Conservation (phyloP, 2,888 invertebrate genomes). For the Antitype chi region DNA sequence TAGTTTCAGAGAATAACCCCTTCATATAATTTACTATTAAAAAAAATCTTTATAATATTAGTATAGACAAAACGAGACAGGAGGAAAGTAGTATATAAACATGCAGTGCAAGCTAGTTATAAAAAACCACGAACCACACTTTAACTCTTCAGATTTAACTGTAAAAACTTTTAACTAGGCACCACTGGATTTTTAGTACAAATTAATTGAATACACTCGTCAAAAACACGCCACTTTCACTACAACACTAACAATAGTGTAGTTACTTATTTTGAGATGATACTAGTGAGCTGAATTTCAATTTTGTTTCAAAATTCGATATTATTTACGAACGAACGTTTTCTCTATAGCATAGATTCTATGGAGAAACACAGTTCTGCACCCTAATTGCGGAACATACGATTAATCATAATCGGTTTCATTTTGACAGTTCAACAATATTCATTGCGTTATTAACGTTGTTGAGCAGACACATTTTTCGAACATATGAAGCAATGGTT, state of each 20-base stretch:
- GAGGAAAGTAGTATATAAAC: not conserved
- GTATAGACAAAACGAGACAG: not conserved
- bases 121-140: not conserved
- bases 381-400: too few relatives aligned
- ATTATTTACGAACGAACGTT: not conserved
- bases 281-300: slow-evolving; percentile 10
- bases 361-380: not conserved
- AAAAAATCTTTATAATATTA: too few relatives aligned
- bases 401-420: too few relatives aligned
- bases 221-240: not conserved
- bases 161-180: slow-evolving; percentile 28
- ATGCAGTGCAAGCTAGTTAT: not conserved
- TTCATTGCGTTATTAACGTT: too few relatives aligned
- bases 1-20: too few relatives aligned
- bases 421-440: too few relatives aligned
- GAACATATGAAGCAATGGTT: too few relatives aligned
- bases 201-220: slow-evolving; percentile 9
- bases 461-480: too few relatives aligned
- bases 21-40: too few relatives aligned
- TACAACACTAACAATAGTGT: not conserved
- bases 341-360: not conserved
- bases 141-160: slow-evolving; percentile 8
- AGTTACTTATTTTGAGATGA: not conserved
- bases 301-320: not conserved
- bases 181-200: not conserved